These are phyloP conservation scores for Tamandua tetradactyla DNA, from an alignment of 2,797 vertebrate genomes.

Conservation along the genomic window DNA sequence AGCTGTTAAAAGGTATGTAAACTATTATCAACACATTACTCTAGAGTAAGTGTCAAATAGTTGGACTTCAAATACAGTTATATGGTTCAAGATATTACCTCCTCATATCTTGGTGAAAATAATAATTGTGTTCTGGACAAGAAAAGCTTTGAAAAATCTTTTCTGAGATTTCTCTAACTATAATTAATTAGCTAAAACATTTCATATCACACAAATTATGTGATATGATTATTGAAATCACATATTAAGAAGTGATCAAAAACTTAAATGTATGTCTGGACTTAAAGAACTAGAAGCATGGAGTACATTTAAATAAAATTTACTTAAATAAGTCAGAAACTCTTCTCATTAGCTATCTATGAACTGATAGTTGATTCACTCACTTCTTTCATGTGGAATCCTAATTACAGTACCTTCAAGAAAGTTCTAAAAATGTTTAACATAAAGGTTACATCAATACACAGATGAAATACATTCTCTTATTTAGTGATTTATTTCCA, in stretches of 20 bases:
- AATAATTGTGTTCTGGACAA: not conserved
- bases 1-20: not conserved
- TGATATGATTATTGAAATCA: not conserved
- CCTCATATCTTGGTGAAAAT: not conserved
- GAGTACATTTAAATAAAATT: not conserved
- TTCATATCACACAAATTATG: not conserved
- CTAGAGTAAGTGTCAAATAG: not conserved
- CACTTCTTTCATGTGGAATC: not conserved
- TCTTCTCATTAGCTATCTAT: not conserved
- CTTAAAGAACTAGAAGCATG: not conserved
- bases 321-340: not conserved
- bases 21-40: not conserved
- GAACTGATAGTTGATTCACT: not conserved
- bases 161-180: not conserved
- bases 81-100: not conserved
- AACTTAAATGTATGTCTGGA: not conserved
- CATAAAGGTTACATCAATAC: not conserved
- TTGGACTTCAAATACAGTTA: not conserved
- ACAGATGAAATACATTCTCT: not conserved
- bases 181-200: not conserved
- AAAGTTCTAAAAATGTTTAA: not conserved
- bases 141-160: not conserved
- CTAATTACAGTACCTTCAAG: not conserved
- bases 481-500: not conserved
- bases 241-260: not conserved